phyloP scores from a whole-genome alignment of 2,888 invertebrate genomes.

The Acholoe squamosa region DNA sequence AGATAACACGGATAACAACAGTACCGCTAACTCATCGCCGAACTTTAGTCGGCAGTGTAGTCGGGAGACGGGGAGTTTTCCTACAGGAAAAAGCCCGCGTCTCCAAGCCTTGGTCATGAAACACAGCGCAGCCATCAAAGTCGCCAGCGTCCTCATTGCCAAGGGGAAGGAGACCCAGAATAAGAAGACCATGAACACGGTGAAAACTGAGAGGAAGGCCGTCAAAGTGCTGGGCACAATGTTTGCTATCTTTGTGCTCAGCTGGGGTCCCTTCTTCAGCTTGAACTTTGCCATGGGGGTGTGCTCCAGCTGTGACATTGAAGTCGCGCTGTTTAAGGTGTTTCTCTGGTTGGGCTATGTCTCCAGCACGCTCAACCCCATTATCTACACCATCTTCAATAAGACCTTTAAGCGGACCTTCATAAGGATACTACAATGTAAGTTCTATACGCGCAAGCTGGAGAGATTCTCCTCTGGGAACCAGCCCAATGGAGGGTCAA shows the following conservation, averaged over 20 bases:
- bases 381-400: constrained; percentile 83
- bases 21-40: constrained; percentile 84
- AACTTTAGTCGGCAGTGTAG: constrained; percentile 40
- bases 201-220: constrained; percentile 96
- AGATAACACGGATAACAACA: constrained; percentile 82
- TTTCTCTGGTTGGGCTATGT: constrained; percentile 83
- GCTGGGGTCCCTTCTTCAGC: constrained; percentile 83
- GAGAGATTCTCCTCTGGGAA: constrained; percentile 3
- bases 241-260: constrained; percentile 82
- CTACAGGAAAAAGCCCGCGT: constrained; percentile 33
- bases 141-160: constrained; percentile 78
- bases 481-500: constrained; percentile 49
- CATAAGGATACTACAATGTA: constrained; percentile 78
- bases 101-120: constrained; percentile 76
- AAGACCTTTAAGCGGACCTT: constrained; percentile 81
- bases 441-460: constrained; percentile 67
- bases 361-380: constrained; percentile 82
- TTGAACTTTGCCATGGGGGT: constrained; percentile 90
- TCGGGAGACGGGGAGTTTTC: constrained; percentile 1
- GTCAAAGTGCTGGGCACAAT: constrained; percentile 88
- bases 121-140: constrained; percentile 79
- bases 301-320: constrained; percentile 89
- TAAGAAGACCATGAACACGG: constrained; percentile 80
- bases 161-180: constrained; percentile 73
- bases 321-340: constrained; percentile 79